Conservation (phyloP, 2,888 invertebrate genomes). For the Fragum sueziense region DNA sequence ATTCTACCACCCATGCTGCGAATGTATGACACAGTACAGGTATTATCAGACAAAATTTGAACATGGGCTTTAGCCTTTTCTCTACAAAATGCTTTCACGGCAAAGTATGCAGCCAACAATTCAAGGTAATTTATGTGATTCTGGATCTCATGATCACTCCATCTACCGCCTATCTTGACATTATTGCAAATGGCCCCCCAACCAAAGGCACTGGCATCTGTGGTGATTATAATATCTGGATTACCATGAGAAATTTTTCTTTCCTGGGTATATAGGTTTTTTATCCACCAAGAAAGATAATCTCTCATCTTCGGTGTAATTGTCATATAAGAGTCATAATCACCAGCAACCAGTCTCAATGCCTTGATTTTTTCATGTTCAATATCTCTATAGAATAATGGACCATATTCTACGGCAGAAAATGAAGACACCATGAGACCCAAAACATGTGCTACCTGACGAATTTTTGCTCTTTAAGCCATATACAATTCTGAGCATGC, state of each 20-base stretch:
- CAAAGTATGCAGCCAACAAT: neutral
- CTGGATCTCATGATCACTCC: constrained; percentile 10
- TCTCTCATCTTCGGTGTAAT: constrained; percentile 8
- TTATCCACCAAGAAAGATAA: constrained; percentile 27
- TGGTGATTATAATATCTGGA: constrained; percentile 13
- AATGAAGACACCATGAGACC: constrained; percentile 28
- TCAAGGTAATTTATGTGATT: constrained; percentile 17
- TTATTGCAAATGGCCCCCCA: constrained; percentile 25
- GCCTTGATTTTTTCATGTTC: constrained; percentile 22
- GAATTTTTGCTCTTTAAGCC: neutral
- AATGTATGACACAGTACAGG: constrained; percentile 14
- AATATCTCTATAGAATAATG: constrained; percentile 23
- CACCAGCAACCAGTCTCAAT: neutral
- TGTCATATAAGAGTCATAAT: constrained; percentile 13
- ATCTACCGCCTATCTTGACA: neutral
- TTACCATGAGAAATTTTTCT: constrained; percentile 19
- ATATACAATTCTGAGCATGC: constrained; percentile 11
- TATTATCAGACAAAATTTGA: constrained; percentile 13
- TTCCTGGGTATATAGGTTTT: neutral
- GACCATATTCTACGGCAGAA: constrained; percentile 26
- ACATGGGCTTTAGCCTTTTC: constrained; percentile 1
- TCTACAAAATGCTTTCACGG: constrained; percentile 13
- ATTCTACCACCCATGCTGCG: constrained; percentile 9
- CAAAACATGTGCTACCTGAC: neutral
- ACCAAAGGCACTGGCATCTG: constrained; percentile 26